These are phyloP conservation scores for Heterochromis multidens DNA, from an alignment of 2,113 vertebrate genomes.

Conservation along the genomic window DNA sequence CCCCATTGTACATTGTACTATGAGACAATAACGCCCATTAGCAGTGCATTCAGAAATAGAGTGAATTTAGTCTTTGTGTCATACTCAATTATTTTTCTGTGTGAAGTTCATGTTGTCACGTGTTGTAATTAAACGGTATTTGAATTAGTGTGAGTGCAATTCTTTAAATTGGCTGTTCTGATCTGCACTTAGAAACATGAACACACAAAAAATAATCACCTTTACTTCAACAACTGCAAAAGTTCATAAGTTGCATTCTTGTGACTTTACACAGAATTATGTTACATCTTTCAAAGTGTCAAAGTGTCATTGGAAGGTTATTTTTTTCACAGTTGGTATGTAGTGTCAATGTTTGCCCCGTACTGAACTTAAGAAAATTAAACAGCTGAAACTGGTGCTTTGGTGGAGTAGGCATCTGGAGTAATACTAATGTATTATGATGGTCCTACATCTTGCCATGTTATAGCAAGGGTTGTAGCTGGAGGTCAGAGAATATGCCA, in stretches of 20 bases:
- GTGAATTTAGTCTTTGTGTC: background rate
- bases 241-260: background rate
- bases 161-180: background rate
- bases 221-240: too few relatives aligned
- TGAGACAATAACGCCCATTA: background rate
- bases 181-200: background rate
- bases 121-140: background rate
- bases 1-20: background rate
- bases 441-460: background rate
- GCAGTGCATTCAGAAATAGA: background rate
- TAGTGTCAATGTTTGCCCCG: background rate
- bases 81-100: background rate
- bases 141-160: background rate
- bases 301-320: background rate
- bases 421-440: background rate
- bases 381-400: background rate
- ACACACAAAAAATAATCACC: accelerated
- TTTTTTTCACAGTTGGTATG: background rate
- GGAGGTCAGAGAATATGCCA: background rate
- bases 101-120: background rate
- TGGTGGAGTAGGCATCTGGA: background rate
- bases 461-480: background rate
- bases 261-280: background rate
- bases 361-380: background rate
- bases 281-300: background rate